Percentiles rank a stretch among this genome's conserved stretches.
These are phyloP conservation scores for Bombus pascuorum DNA, from an alignment of 1,140 invertebrate genomes.

Conservation along the genomic window DNA sequence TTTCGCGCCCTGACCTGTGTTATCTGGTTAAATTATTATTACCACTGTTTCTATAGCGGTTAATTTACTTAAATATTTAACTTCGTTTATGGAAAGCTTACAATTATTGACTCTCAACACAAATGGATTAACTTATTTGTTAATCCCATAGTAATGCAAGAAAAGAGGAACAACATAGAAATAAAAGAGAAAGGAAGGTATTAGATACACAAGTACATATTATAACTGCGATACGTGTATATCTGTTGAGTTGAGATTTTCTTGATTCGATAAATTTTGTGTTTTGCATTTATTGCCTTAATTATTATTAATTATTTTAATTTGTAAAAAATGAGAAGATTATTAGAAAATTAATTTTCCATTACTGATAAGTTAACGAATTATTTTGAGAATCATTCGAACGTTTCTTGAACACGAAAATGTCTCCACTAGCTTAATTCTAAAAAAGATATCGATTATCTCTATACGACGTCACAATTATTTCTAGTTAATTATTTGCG, in stretches of 20 bases:
- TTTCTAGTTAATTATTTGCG: not conserved
- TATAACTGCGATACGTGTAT: not conserved
- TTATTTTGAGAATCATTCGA: too few species aligned
- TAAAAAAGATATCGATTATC: not conserved
- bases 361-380: too few species aligned
- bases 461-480: not conserved
- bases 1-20: not conserved
- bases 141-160: not conserved
- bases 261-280: not conserved
- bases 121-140: not conserved
- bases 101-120: too few species aligned
- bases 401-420: too few species aligned
- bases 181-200: not conserved
- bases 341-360: not conserved
- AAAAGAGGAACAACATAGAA: not conserved
- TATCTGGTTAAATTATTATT: not conserved
- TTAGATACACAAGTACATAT: not conserved
- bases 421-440: not conserved
- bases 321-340: not conserved
- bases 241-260: not conserved
- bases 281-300: not conserved
- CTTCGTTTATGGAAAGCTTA: not conserved
- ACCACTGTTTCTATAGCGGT: not conserved
- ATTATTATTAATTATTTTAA: too few species aligned
- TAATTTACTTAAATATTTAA: conserved; percentile 3